Conservation (phyloP, 1,140 invertebrate genomes). For the Neodiprion lecontei region DNA sequence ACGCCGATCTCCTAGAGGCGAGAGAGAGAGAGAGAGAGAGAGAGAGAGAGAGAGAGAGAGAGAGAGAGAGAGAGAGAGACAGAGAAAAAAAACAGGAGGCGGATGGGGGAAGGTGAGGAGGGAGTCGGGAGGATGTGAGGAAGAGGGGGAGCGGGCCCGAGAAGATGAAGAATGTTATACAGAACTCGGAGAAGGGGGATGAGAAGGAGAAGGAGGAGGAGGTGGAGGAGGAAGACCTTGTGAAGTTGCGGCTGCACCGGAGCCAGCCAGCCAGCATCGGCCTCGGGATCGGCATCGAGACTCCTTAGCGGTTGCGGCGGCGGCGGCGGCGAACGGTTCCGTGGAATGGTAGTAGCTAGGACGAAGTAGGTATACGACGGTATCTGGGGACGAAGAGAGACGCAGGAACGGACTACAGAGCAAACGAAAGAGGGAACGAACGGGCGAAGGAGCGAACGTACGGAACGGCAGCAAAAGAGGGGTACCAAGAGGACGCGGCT, state of each 20-base stretch:
- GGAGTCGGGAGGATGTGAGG: constrained; percentile 21
- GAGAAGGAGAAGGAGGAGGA: constrained; percentile 18
- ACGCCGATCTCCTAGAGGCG: constrained; percentile 33
- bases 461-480: constrained; percentile 21
- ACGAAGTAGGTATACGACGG: constrained; percentile 12
- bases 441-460: constrained; percentile 27
- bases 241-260: constrained; percentile 7
- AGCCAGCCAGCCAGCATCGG: background rate
- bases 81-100: background rate
- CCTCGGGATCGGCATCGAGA: background rate
- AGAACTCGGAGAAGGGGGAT: background rate
- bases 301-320: constrained; percentile 10
- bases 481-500: constrained; percentile 40
- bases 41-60: constrained; percentile 6
- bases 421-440: constrained; percentile 13
- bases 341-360: constrained; percentile 17
- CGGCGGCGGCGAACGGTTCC: constrained; percentile 10
- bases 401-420: background rate
- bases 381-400: constrained; percentile 20
- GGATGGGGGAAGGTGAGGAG: constrained; percentile 24
- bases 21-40: constrained; percentile 25
- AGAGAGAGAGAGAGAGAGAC: constrained; percentile 22
- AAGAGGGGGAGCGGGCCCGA: constrained; percentile 25
- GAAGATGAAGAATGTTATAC: constrained; percentile 15
- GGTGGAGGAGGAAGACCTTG: constrained; percentile 15